Conservation (phyloP, 2,888 invertebrate genomes). For the Apotomis betuletana region DNA sequence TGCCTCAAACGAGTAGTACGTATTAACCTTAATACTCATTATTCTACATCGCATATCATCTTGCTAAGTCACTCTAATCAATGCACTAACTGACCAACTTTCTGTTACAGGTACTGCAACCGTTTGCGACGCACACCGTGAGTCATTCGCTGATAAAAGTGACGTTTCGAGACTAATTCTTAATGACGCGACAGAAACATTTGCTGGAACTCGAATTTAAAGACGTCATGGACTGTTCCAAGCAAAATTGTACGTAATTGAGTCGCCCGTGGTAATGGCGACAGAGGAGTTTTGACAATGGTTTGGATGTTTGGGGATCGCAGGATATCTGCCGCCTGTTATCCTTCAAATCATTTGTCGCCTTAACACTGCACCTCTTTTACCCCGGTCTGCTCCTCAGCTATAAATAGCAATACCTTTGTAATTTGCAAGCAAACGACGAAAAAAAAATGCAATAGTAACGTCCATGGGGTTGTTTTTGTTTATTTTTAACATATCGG, state of each 20-base stretch:
- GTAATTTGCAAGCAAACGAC: neutral
- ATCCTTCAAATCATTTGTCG: too few relatives aligned
- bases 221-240: neutral
- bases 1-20: too few relatives aligned
- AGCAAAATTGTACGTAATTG: neutral
- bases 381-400: too few relatives aligned
- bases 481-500: constrained; percentile 13
- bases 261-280: too few relatives aligned
- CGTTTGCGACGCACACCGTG: constrained; percentile 73
- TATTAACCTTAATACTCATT: neutral
- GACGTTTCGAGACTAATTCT: constrained; percentile 62
- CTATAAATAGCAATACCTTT: too few relatives aligned
- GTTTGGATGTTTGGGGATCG: too few relatives aligned
- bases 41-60: neutral
- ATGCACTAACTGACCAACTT: constrained; percentile 59
- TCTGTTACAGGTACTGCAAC: constrained; percentile 79
- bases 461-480: constrained; percentile 16
- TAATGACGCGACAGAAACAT: constrained; percentile 15
- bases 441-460: constrained; percentile 1
- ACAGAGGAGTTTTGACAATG: too few relatives aligned
- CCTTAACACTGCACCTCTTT: too few relatives aligned
- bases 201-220: constrained; percentile 7
- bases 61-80: constrained; percentile 47
- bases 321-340: too few relatives aligned
- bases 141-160: constrained; percentile 69